Base-by-base conservation (phyloP, 2,888 invertebrate genomes). In the Unio delphinus region DNA sequence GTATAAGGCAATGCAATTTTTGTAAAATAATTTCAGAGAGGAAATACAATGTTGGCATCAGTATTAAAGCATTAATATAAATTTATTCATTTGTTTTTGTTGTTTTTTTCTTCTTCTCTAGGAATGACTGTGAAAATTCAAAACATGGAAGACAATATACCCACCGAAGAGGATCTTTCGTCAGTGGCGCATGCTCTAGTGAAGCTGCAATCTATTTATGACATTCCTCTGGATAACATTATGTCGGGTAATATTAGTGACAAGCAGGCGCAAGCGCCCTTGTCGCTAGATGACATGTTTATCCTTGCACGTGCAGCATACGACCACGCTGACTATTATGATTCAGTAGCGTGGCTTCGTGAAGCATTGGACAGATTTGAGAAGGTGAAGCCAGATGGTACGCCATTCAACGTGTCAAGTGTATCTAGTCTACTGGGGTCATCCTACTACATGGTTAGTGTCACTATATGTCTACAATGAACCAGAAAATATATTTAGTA, bases 121-220 rank as follows among this genome's bases (percentile, higher is more conserved):
- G 73, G 60, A 59, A 59, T 79, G 65, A 23, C 64, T 34, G 56
- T 60, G 4, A 79, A 80, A 65, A 66, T 83, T 4, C 63, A 77
- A 58, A 81, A 83, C 55, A 80, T 83, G 1, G 75, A 70, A 4
- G 78, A 80, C 55, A 81, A 80, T 54, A 65, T 83, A 4, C 83
- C 83, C 45, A 64, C 67, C 6, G 72, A 74, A 4, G 59, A 68
- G 11, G 64, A 75, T 23, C 61, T 81, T 4, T 61, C 66, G 45
- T 61, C 62, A 7, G 74, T 80, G 15, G 68, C 70, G 4, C n/a
- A 69, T 11, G 68, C 72, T 34, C 68, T 83, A 15, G 67, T 77
- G 0, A 67, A 66, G 1, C 61, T 83, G 4, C 79, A 83, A 60
- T 62, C 63, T 23, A 68, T 74, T 11, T 69, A 76, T 58, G 67